Conservation (phyloP, 2,113 vertebrate species). For the Onychostoma macrolepis region DNA sequence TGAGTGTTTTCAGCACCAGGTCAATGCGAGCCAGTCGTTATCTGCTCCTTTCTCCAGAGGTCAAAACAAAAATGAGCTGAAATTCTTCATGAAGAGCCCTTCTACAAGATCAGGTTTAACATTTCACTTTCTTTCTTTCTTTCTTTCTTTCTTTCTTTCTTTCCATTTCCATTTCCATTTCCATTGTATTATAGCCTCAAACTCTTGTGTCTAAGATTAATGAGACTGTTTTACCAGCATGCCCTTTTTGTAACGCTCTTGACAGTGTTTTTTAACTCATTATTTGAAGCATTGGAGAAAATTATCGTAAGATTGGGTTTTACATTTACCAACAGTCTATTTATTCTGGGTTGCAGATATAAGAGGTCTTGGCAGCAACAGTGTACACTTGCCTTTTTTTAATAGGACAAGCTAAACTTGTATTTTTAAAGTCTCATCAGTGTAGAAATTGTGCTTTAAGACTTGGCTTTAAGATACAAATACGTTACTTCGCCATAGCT, state of each 20-base stretch:
- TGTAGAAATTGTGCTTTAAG: not conserved
- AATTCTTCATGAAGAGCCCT: no score
- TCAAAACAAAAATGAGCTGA: no score
- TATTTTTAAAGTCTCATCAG: not conserved
- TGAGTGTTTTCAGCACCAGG: no score
- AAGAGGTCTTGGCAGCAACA: not conserved
- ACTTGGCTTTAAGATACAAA: no score
- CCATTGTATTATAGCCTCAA: not conserved
- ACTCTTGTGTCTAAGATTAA: not conserved
- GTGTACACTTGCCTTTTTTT: not conserved
- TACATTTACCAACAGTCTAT: not conserved
- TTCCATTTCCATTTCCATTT: no score
- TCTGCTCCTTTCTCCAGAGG: no score
- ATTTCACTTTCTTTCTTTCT: no score
- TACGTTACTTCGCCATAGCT: no score
- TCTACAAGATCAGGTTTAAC: no score
- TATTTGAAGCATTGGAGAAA: not conserved
- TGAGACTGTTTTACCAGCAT: not conserved
- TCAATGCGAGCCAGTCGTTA: no score
- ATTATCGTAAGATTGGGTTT: not conserved
- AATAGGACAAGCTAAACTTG: no score
- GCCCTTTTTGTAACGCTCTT: not conserved
- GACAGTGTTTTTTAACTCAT: not conserved
- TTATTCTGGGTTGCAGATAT: not conserved
- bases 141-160: no score